Base-by-base conservation (phyloP, 2,113 vertebrate species). In the Indri indri region DNA sequence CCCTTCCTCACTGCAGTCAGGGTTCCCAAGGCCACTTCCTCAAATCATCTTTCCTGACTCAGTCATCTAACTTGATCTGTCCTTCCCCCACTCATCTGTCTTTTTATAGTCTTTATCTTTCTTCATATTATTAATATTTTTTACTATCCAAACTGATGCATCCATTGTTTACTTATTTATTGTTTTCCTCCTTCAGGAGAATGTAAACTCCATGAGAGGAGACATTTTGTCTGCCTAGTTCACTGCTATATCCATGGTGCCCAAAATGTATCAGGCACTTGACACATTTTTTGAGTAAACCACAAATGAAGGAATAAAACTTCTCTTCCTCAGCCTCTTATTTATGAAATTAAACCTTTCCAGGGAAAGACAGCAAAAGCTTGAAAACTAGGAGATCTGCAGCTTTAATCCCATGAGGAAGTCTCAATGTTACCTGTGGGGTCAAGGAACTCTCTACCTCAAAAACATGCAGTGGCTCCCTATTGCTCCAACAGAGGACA, bases 311-410 rank as follows among this genome's bases (percentile, higher is more conserved):
- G 27, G 40, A 88, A 42, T 83, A 73, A 65, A 70, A 66, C 17
- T 27, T 82, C 50, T 68, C 32, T 42, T 93, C 30, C 23, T 13
- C 4, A 32, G 17, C 40, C 40, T 83, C 47, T 47, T 93, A 32
- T 63, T 83, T 82, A 89, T 74, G 42, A 85, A 90, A 94, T 34
- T 47, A 95, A 96, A 42, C 22, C 61, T 63, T 88, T 65, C 74
- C 65, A 95, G 83, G 27, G 47, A 86, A 81, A 89, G 12, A 80
- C 9, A 27, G 17, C 42, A 79, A 83, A 89, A 23, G 10, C 5
- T 47, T 87, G 7, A 68, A 94, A 88, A 71, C 45, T 27, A 54
- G 32, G 57, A 89, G 45, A 89, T 23, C 73, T 8, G 22, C 2
- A 94, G 16, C n/a, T 93, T 82, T 17, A 57, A 57, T 91, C 27